Conservation (phyloP, 2,113 vertebrate genomes). For the Aphyosemion australe region DNA sequence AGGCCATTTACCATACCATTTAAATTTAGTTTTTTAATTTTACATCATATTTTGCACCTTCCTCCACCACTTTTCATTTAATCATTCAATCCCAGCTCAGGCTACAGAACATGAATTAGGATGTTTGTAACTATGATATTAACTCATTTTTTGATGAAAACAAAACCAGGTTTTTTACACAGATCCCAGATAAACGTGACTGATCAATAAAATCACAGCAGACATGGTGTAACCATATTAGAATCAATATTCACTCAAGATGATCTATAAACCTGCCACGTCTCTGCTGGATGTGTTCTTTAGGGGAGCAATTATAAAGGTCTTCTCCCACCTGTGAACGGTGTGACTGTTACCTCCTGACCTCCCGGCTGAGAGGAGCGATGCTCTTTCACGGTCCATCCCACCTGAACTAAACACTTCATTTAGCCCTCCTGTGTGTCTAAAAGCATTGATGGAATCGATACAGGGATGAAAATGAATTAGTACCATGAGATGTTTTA, state of each 20-base stretch:
- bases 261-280: background rate
- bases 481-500: constrained; percentile 13
- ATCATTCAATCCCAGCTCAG: background rate
- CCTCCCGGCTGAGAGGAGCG: constrained; percentile 22
- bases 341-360: constrained; percentile 24
- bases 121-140: background rate
- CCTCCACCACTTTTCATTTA: too few species aligned
- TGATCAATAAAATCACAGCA: background rate
- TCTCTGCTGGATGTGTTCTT: constrained; percentile 13
- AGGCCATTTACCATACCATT: too few species aligned
- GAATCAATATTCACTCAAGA: constrained; percentile 47
- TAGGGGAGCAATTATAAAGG: constrained; percentile 22
- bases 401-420: constrained; percentile 30
- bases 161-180: background rate
- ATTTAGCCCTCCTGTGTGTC: constrained; percentile 19
- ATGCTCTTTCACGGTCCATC: constrained; percentile 34
- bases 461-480: constrained; percentile 40
- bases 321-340: constrained; percentile 17
- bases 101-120: background rate
- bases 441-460: constrained; percentile 32
- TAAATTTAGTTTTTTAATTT: too few species aligned
- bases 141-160: background rate
- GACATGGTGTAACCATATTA: background rate
- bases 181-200: background rate
- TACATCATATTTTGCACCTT: too few species aligned